These are phyloP conservation scores for Amorpha juglandis DNA, from an alignment of 2,888 invertebrate species.

Conservation along the genomic window DNA sequence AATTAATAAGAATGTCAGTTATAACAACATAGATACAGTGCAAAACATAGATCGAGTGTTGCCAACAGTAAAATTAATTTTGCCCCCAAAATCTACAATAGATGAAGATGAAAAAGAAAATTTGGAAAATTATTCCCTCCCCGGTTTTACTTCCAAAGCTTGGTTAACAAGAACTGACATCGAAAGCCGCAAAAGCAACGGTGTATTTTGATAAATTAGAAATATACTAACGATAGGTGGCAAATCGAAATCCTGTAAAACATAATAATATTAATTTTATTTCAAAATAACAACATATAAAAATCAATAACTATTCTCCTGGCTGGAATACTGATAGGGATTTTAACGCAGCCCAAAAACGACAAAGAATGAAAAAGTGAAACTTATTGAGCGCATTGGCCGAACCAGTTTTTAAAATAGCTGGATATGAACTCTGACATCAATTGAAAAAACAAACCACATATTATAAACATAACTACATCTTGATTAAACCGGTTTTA, in stretches of 20 bases:
- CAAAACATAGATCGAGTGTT: conserved; percentile 15
- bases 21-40: conserved; percentile 5
- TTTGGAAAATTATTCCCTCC: conserved; percentile 33
- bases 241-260: conserved; percentile 60
- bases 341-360: too few relatives aligned
- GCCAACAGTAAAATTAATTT: conserved; percentile 15
- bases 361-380: too few relatives aligned
- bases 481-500: too few relatives aligned
- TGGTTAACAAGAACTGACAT: conserved; percentile 32
- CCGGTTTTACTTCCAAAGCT: conserved; percentile 29
- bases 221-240: conserved; percentile 65
- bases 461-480: too few relatives aligned
- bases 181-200: conserved; percentile 48
- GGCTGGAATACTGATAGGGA: too few relatives aligned
- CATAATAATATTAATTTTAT: conserved; percentile 36
- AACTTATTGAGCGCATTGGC: too few relatives aligned
- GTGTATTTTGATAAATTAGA: conserved; percentile 35
- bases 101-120: conserved; percentile 28
- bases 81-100: conserved; percentile 10
- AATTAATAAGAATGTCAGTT: not conserved
- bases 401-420: too few relatives aligned
- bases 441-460: too few relatives aligned
- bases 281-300: not conserved
- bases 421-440: too few relatives aligned
- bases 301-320: too few relatives aligned